These are phyloP conservation scores for Loris lydekkerianus DNA, from an alignment of 2,797 vertebrate species.

Conservation along the genomic window DNA sequence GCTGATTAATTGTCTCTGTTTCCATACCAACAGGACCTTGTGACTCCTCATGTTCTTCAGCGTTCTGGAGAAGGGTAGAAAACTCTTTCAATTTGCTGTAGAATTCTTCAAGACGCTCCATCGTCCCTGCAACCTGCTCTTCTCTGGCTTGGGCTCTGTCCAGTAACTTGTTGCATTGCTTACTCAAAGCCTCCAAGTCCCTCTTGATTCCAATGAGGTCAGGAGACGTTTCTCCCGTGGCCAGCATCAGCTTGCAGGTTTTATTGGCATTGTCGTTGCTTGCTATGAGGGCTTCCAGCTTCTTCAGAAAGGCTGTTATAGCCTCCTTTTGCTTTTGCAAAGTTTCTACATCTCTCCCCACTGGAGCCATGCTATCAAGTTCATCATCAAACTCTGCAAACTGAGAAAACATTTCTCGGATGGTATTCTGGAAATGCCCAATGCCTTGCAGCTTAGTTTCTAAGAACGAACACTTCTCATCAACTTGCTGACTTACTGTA, in stretches of 20 bases:
- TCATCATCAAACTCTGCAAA: constrained; percentile 98
- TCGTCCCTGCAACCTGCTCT: constrained; percentile 91
- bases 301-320: constrained; percentile 92
- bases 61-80: constrained; percentile 89
- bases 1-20: constrained; percentile 97
- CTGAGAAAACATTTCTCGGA: constrained; percentile 96
- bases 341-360: constrained; percentile 91
- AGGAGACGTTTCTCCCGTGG: constrained; percentile 95
- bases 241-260: constrained; percentile 96
- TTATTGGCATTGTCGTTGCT: constrained; percentile 93
- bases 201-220: constrained; percentile 96
- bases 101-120: constrained; percentile 92
- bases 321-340: constrained; percentile 91
- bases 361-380: constrained; percentile 95
- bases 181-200: constrained; percentile 96
- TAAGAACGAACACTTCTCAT: constrained; percentile 93
- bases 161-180: constrained; percentile 96
- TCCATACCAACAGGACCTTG: constrained; percentile 97
- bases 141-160: constrained; percentile 94
- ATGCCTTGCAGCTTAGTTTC: constrained; percentile 98
- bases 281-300: constrained; percentile 93
- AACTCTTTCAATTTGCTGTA: constrained; percentile 91
- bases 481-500: constrained; percentile 90
- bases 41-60: constrained; percentile 94
- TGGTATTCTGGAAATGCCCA: constrained; percentile 97